Evolutionary conservation across 2,888 invertebrate species (phyloP).

Genomic region (Lepidocyrtoides sp.): DNA sequence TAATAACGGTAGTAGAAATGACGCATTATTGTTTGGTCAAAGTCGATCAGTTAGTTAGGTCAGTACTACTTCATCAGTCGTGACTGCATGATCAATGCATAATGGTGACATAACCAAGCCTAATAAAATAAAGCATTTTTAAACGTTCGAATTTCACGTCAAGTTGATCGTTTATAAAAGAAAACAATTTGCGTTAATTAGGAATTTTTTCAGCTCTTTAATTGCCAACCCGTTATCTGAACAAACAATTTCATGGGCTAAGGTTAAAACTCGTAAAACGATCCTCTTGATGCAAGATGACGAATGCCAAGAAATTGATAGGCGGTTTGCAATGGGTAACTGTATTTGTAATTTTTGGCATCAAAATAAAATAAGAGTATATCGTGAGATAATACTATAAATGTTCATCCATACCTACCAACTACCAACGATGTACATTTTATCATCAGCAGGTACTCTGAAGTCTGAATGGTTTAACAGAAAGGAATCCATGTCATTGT

Average conservation of each 20-base stretch:
- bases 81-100: too few relatives aligned
- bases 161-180: neutral
- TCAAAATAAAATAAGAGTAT: neutral
- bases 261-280: slow-evolving; percentile 41
- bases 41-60: too few relatives aligned
- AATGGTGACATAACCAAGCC: too few relatives aligned
- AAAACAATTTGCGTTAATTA: neutral
- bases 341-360: slow-evolving; percentile 12
- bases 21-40: too few relatives aligned
- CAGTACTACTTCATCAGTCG: too few relatives aligned
- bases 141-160: too few relatives aligned
- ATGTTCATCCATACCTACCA: too few relatives aligned
- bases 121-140: too few relatives aligned
- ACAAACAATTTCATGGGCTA: slow-evolving; percentile 53
- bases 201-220: too few relatives aligned
- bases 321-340: neutral
- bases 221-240: neutral
- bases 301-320: neutral
- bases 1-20: too few relatives aligned
- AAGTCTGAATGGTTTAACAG: neutral
- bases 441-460: neutral
- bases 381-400: too few relatives aligned
- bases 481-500: slow-evolving; percentile 77
- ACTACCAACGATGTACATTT: too few relatives aligned
- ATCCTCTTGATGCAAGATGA: neutral